Evolutionary conservation across 2,797 vertebrate species (phyloP).

Genomic region (Malurus splendens): DNA sequence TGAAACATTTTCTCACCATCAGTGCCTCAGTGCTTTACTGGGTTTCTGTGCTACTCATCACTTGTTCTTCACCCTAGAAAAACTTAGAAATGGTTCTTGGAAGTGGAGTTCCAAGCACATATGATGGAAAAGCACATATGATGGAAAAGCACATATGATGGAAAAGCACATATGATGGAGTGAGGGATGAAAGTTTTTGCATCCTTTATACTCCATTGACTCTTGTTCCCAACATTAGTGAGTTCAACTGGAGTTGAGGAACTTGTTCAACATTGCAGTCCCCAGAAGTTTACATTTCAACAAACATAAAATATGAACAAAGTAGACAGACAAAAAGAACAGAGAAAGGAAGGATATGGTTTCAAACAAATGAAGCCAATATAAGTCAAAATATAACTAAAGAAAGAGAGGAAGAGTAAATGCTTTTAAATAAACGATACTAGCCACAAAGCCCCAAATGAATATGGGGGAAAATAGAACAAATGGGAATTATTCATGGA

Average conservation of each 20-base stretch:
- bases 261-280: conserved; percentile 1
- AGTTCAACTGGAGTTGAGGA: conserved; percentile 43
- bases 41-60: not conserved
- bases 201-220: not conserved
- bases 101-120: not conserved
- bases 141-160: no score
- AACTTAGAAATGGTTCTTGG: not conserved
- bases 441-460: not conserved
- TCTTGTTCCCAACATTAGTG: conserved; percentile 24
- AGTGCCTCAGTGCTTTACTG: not conserved
- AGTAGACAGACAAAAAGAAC: conserved; percentile 45
- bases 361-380: conserved; percentile 43
- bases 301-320: conserved; percentile 47
- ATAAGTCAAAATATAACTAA: conserved; percentile 39
- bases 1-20: not conserved
- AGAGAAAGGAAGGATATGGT: conserved; percentile 55
- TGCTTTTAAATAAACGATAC: conserved; percentile 29
- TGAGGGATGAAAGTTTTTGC: not conserved
- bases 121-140: not conserved
- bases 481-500: not conserved
- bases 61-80: not conserved
- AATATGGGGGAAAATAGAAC: not conserved
- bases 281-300: conserved; percentile 55
- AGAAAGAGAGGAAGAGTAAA: conserved; percentile 59
- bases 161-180: not conserved